Percentiles rank a stretch among this genome's conserved stretches.
phyloP scores from a whole-genome alignment of 2,888 invertebrate genomes.

The Temnothorax ravouxi region DNA sequence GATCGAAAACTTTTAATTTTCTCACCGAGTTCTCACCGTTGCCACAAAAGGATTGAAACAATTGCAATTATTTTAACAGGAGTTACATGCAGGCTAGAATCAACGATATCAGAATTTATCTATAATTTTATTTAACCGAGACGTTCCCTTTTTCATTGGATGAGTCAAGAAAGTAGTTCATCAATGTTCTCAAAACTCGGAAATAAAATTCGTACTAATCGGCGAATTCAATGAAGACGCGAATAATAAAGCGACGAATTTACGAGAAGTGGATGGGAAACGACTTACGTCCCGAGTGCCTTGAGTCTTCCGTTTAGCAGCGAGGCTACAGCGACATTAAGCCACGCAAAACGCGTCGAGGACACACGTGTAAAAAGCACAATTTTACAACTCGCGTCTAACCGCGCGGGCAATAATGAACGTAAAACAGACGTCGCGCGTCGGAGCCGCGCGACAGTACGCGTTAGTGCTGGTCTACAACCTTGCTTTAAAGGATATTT shows the following conservation, averaged over 20 bases:
- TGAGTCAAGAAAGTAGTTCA: not conserved
- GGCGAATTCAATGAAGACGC: not conserved
- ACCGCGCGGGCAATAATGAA: conserved; percentile 2
- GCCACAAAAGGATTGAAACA: not conserved
- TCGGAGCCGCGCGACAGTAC: not conserved
- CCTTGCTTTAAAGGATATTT: no score
- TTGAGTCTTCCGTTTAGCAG: not conserved
- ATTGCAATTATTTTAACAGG: not conserved
- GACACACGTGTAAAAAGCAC: conserved; percentile 14
- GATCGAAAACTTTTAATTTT: not conserved
- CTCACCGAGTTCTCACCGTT: not conserved
- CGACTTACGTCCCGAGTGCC: conserved; percentile 5
- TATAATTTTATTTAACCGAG: conserved; percentile 15
- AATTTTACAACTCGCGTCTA: conserved; percentile 33
- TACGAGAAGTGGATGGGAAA: conserved; percentile 10
- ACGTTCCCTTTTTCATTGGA: not conserved
- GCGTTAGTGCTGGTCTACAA: no score
- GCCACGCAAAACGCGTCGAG: conserved; percentile 14
- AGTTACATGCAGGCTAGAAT: not conserved
- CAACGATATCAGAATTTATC: not conserved
- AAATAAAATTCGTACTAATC: conserved; percentile 9
- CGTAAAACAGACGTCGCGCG: not conserved
- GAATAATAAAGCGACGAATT: conserved; percentile 33
- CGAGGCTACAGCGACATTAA: not conserved
- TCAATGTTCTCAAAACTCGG: not conserved